phyloP scores from a whole-genome alignment of 1,140 invertebrate species.

The Pachypeltis micranthus region DNA sequence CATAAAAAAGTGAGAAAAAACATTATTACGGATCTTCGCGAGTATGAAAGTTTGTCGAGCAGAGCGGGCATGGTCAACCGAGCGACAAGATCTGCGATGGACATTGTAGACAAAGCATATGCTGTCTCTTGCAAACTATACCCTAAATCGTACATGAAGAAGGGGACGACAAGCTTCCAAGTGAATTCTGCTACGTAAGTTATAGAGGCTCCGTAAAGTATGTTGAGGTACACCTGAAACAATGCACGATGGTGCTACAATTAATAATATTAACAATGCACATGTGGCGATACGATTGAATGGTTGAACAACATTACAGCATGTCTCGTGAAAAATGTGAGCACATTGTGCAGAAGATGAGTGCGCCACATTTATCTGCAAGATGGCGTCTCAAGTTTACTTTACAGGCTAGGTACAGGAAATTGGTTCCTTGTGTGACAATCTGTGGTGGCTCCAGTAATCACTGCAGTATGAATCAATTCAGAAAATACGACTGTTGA shows the following conservation, averaged over 20 bases:
- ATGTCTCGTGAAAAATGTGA: conserved; percentile 55
- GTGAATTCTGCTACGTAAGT: conserved; percentile 55
- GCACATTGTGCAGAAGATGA: conserved; percentile 49
- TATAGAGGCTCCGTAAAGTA: conserved; percentile 51
- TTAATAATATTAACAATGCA: background rate
- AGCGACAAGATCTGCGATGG: conserved; percentile 23
- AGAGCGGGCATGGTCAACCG: conserved; percentile 46
- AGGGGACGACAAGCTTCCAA: conserved; percentile 50
- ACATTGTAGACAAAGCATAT: conserved; percentile 22
- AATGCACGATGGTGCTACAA: no score
- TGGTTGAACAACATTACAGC: conserved; percentile 34
- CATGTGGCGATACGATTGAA: no score
- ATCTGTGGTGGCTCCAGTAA: no score
- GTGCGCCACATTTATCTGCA: no score
- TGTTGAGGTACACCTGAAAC: conserved; percentile 44
- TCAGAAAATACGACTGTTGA: no score
- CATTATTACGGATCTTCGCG: conserved; percentile 55
- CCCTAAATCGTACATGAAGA: conserved; percentile 50
- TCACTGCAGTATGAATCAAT: no score
- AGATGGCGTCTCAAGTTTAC: no score
- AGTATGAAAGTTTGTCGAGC: conserved; percentile 50
- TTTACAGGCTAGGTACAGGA: no score
- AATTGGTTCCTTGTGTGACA: no score
- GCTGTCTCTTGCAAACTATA: conserved; percentile 39
- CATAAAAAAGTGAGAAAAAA: conserved; percentile 51